Evolutionary conservation across 2,113 vertebrate genomes (phyloP), one percentile per base, ranked within the genome.

Genomic region (Clarias batrachus): DNA sequence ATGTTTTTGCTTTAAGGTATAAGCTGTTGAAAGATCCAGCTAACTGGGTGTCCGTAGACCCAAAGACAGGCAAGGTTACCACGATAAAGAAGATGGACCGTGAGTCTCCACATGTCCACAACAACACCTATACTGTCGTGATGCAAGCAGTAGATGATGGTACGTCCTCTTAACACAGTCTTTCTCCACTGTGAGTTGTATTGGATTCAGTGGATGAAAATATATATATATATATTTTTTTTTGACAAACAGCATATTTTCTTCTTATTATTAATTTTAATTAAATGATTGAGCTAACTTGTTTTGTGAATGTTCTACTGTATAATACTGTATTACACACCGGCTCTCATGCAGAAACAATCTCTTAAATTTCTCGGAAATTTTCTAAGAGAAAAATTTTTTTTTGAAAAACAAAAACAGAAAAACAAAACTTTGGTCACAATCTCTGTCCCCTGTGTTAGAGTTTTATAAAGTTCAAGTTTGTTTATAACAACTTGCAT

Each of bases 111-210:
- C 87, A 88, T 41, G 93, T 97, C 16, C 88, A 92, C 0, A 6
- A 92, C 0, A 91, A 79, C 54, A 54, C 91, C 68, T 97, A 98
- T 73, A 89, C 54, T 14, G n/a, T 96, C 6, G 0, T 94, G 0
- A 63, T 95, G 2, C 89, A 65, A 0, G 96, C 95, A 3, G 33
- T 93, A 54, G 96, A 96, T 81, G 21, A 93, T 3, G 96, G 96
- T 96, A 94, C 87, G 90, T 81, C 13, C 2, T 27, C 21, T 4
- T 33, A 59, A 16, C 54, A 4, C 10, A n/a, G 12, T 33, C 10
- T 37, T 59, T 11, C 3, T 19, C 11, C 16, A 59, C n/a, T 59
- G 30, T 27, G 14, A 2, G 6, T 30, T 27, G 3, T 73, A 4
- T 13, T 17, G 30, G 30, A 33, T 4, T 33, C 33, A 48, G 27